phyloP scores from a whole-genome alignment of 2,888 invertebrate species.

The Parnassius apollo region DNA sequence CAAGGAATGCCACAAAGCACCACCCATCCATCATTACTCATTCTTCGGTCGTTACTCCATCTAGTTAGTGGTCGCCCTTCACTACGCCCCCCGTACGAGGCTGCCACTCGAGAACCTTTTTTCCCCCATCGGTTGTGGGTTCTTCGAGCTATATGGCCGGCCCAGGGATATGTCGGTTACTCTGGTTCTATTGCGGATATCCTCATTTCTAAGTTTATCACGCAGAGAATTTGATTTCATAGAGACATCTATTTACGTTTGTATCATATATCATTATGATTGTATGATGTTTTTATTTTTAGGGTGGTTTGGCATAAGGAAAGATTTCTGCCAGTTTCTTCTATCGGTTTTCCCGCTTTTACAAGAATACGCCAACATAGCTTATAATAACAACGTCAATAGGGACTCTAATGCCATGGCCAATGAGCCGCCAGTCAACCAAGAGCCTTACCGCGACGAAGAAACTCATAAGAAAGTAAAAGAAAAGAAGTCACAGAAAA shows the following conservation, averaged over 20 bases:
- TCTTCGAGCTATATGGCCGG: no score
- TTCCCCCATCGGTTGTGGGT: no score
- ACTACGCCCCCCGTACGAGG: no score
- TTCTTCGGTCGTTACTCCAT: no score
- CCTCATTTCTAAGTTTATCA: no score
- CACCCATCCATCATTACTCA: no score
- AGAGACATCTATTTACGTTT: not conserved
- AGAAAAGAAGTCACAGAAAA: constrained; percentile 84
- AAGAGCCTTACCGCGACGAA: constrained; percentile 73
- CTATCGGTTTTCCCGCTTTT: constrained; percentile 95
- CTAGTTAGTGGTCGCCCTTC: no score
- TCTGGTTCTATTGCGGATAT: no score
- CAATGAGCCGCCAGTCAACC: constrained; percentile 60
- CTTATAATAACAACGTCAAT: constrained; percentile 87
- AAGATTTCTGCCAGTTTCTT: constrained; percentile 98
- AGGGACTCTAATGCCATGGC: constrained; percentile 55
- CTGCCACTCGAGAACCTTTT: no score
- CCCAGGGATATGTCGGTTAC: no score
- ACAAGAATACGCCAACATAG: constrained; percentile 99
- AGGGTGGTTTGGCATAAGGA: constrained; percentile 99
- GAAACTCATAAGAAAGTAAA: constrained; percentile 72
- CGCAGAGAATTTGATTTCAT: not conserved
- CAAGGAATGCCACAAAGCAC: no score
- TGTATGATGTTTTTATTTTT: not conserved
- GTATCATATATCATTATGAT: not conserved